phyloP scores from a whole-genome alignment of 2,888 invertebrate genomes.

The Ceraclea dissimilis region DNA sequence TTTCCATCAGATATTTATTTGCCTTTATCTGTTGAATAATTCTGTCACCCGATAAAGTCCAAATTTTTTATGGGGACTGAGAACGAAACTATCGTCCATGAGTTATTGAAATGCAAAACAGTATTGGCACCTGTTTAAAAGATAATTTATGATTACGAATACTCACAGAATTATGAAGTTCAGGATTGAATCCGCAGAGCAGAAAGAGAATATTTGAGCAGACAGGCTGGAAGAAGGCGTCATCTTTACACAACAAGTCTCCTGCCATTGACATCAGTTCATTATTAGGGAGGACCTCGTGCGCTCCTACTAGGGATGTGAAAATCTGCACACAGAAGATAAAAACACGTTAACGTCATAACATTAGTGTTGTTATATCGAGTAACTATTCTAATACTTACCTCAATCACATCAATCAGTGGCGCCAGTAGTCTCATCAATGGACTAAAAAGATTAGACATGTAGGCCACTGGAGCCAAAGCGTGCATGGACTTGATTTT shows the following conservation, averaged over 20 bases:
- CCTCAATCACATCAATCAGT: slow-evolving; percentile 43
- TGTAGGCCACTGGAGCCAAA: slow-evolving; percentile 52
- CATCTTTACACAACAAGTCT: slow-evolving; percentile 32
- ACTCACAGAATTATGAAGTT: slow-evolving; percentile 39
- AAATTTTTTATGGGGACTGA: too few species aligned
- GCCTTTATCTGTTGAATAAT: too few species aligned
- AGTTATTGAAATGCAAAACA: too few species aligned
- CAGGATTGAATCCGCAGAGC: slow-evolving; percentile 37
- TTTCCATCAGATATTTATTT: too few species aligned
- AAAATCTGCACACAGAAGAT: slow-evolving; percentile 29
- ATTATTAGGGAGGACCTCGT: slow-evolving; percentile 44
- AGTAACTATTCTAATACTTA: slow-evolving; percentile 31
- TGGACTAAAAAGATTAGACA: slow-evolving; percentile 42
- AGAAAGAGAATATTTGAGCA: slow-evolving; percentile 46
- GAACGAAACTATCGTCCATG: too few species aligned
- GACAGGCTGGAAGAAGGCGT: slow-evolving; percentile 32
- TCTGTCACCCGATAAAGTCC: too few species aligned
- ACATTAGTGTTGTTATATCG: too few species aligned
- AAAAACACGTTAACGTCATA: too few species aligned
- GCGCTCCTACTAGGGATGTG: slow-evolving; percentile 34
- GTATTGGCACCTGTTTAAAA: too few species aligned
- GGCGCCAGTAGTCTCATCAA: slow-evolving; percentile 42
- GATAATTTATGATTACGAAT: background rate
- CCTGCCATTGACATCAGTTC: slow-evolving; percentile 32
- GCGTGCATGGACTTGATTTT: slow-evolving; percentile 50